Percentiles rank a stretch among this genome's conserved stretches.
These are phyloP conservation scores for Lydus trimaculatus DNA, from an alignment of 2,888 invertebrate genomes.

Conservation along the genomic window DNA sequence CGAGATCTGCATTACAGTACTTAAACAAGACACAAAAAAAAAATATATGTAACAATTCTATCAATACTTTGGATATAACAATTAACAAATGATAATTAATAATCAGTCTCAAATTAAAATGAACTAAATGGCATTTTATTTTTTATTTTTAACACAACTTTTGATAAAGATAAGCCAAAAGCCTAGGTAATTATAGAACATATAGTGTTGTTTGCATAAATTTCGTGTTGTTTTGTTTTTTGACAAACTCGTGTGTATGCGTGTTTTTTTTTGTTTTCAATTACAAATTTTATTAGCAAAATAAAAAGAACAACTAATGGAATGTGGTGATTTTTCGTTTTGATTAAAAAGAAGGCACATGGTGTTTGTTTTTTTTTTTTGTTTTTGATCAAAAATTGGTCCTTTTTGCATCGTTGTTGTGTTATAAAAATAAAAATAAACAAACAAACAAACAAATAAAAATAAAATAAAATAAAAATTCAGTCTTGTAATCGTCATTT, in stretches of 20 bases:
- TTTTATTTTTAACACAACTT: conserved; percentile 44
- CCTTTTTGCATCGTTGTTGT: conserved; percentile 38
- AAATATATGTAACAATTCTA: conserved; percentile 48
- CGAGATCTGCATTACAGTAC: conserved; percentile 39
- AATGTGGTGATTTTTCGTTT: conserved; percentile 38
- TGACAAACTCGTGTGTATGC: not conserved
- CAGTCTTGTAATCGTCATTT: conserved; percentile 45
- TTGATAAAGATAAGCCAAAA: not conserved
- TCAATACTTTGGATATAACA: conserved; percentile 51
- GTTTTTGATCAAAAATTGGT: conserved; percentile 47
- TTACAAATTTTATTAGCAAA: conserved; percentile 18
- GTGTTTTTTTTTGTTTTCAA: conserved; percentile 14
- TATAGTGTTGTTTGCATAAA: not conserved
- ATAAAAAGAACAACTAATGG: conserved; percentile 44
- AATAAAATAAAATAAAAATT: conserved; percentile 37
- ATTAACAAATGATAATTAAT: conserved; percentile 46
- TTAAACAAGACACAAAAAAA: conserved; percentile 14
- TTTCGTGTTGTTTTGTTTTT: not conserved
- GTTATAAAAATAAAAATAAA: not conserved
- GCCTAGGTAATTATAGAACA: too few relatives aligned
- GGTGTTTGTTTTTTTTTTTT: conserved; percentile 28
- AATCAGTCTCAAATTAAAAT: conserved; percentile 61
- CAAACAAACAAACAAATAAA: conserved; percentile 6
- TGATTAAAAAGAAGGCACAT: conserved; percentile 49
- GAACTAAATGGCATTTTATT: conserved; percentile 58